Conservation (phyloP, 2,888 invertebrate genomes). For the Plutella xylostella region DNA sequence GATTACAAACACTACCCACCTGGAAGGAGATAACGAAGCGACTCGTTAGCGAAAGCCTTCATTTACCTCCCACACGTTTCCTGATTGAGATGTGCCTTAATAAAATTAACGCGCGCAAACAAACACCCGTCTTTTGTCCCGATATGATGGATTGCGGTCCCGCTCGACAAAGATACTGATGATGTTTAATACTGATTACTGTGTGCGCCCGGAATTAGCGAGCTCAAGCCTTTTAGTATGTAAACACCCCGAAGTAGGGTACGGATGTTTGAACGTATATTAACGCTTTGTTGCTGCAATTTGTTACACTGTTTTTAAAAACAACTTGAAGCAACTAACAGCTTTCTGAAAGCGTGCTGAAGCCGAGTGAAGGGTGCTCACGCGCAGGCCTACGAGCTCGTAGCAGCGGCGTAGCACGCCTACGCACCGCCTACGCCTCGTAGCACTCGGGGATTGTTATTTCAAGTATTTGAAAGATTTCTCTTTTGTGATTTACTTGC, state of each 20-base stretch:
- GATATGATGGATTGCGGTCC: constrained; percentile 65
- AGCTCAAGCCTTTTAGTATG: constrained; percentile 14
- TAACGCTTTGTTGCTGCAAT: no score
- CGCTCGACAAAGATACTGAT: constrained; percentile 52
- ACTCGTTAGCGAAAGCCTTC: not conserved
- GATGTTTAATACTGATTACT: constrained; percentile 58
- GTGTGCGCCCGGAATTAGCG: constrained; percentile 50
- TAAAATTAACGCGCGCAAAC: constrained; percentile 65
- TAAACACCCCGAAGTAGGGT: not conserved
- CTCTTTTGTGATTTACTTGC: no score
- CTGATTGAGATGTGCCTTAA: constrained; percentile 65
- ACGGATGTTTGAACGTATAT: no score
- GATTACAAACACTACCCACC: no score
- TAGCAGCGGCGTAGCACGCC: not conserved
- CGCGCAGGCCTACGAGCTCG: constrained; percentile 21
- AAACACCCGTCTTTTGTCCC: constrained; percentile 57
- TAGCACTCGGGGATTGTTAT: not conserved
- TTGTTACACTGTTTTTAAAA: no score
- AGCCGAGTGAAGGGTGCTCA: no score
- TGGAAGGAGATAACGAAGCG: no score
- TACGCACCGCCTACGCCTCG: not conserved
- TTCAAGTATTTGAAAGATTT: no score
- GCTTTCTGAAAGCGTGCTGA: no score
- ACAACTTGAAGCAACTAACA: no score
- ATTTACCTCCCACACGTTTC: constrained; percentile 41